Evolutionary conservation across 2,888 invertebrate species (phyloP), one percentile per base, ranked within the genome.

Genomic region (Agrochola litura): DNA sequence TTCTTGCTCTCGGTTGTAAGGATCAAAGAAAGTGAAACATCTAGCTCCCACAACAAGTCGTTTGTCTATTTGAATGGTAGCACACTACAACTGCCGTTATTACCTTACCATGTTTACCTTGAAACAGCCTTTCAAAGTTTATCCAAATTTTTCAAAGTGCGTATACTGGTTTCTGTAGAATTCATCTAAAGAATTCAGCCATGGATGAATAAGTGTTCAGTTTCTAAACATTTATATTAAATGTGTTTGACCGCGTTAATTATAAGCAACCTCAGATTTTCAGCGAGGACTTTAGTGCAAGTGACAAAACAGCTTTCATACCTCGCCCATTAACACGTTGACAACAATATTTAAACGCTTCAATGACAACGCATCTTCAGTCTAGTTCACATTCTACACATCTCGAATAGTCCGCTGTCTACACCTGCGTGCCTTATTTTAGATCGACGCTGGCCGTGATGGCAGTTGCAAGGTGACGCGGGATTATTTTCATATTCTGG

Each of bases 401-500:
- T 91, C 91, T 89, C 90, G 90, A 92, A 87, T 90, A 89, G 84
- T 89, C 87, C 87, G 86, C 88, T 90, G 92, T 93, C 93, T 90
- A 93, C 96, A 96, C 96, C 96, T 96, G 96, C 94, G 92, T 89
- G 84, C 90, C 92, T 95, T 95, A 96, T 96, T 96, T 95, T 95
- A 94, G 94, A 93, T 91, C 90, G 83, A 91, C 90, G 88, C 91
- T 92, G 95, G 91, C 95, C 95, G 94, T 95, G 95, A 91, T 92
- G 89, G 90, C 91, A 90, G 90, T 86, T 89, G 92, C 96, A 95
- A 96, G 96, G 95, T 96, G 94, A 95, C 92, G 92, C 93, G 93
- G 91, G 93, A 95, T 94, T 96, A 96, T 96, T 96, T 95, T 95
- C 93, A 96, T 93, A 95, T 95, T 95, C 95, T 96, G 92, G 96